These are phyloP conservation scores for Zaprionus obscuricornis DNA, from an alignment of 2,888 invertebrate species.

Conservation along the genomic window DNA sequence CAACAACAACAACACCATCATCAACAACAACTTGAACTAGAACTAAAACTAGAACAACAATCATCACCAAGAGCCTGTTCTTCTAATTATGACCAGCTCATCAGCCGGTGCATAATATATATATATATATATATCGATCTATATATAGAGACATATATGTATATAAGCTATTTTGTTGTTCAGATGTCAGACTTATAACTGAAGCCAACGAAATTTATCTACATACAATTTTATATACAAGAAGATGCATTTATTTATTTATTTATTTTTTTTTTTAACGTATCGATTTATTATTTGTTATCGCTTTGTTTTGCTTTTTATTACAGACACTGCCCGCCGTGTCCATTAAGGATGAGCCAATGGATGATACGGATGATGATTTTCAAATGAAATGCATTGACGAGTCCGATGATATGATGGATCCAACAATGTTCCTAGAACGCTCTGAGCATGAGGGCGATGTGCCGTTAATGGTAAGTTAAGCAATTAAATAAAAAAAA, in stretches of 20 bases:
- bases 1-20: no score
- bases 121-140: not conserved
- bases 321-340: constrained; percentile 81
- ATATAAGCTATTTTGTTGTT: no score
- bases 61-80: no score
- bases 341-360: constrained; percentile 82
- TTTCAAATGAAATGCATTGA: constrained; percentile 77
- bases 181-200: no score
- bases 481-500: not conserved
- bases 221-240: not conserved
- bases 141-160: no score
- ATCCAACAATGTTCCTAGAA: constrained; percentile 83
- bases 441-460: constrained; percentile 81
- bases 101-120: constrained; percentile 9
- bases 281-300: not conserved
- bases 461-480: constrained; percentile 72
- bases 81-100: no score
- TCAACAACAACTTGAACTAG: no score
- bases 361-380: constrained; percentile 79
- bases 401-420: constrained; percentile 82
- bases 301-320: constrained; percentile 5
- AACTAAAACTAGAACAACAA: no score
- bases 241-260: not conserved
- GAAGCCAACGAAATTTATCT: no score
- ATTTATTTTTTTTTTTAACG: not conserved